A percentile compares a stretch with the other conserved stretches of the same genome.
Evolutionary conservation across 2,797 vertebrate species (phyloP).

Genomic region (Brachyrhaphis roseni): DNA sequence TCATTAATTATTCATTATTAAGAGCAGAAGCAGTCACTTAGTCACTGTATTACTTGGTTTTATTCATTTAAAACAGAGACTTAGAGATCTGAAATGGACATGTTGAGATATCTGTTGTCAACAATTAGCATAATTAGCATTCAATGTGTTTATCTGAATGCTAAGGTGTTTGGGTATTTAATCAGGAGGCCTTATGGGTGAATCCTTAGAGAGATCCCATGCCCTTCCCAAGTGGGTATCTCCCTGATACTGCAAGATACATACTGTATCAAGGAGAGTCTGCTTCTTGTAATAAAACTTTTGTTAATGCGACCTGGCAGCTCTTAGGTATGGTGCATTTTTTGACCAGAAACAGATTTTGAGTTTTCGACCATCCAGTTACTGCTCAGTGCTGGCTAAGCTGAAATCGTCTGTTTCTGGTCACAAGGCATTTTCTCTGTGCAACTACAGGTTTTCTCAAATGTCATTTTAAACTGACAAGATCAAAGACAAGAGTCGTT

Average conservation of each 20-base stretch:
- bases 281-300: background rate
- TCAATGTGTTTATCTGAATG: background rate
- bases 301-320: background rate
- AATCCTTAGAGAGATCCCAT: background rate
- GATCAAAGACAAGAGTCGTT: background rate
- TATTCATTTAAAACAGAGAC: background rate
- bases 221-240: too few species aligned
- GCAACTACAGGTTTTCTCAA: background rate
- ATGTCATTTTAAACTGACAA: background rate
- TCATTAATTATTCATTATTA: background rate
- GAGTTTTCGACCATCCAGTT: background rate
- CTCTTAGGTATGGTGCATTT: background rate
- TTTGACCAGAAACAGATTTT: background rate
- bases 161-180: background rate
- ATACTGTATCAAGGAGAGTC: background rate
- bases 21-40: background rate
- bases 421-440: background rate
- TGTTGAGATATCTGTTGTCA: background rate
- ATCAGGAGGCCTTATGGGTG: background rate
- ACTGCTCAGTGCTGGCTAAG: background rate
- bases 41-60: background rate
- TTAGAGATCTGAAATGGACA: background rate
- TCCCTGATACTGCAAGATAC: background rate
- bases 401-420: background rate
- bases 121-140: background rate